Percentiles rank a stretch among this genome's conserved stretches.
Evolutionary conservation across 2,797 vertebrate genomes (phyloP).

Genomic region (Sebastes hubbsi): DNA sequence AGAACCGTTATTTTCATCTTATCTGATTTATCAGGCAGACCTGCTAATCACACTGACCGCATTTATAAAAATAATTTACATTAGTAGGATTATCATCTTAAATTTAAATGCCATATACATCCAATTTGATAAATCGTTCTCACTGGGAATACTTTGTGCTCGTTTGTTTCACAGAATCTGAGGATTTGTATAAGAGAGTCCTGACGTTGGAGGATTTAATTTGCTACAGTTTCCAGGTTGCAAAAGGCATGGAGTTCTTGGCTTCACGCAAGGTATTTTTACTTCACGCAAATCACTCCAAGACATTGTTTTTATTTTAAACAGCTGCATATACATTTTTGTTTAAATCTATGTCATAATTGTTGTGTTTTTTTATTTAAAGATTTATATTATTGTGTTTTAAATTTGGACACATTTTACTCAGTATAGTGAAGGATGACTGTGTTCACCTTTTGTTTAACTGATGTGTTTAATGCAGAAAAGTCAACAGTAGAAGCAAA

Average conservation of each 20-base stretch:
- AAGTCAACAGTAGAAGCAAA: not conserved
- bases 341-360: not conserved
- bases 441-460: not conserved
- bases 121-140: slow-evolving; percentile 8
- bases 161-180: slow-evolving; percentile 84
- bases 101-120: slow-evolving; percentile 6
- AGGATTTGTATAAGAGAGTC: slow-evolving; percentile 91
- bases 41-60: not conserved
- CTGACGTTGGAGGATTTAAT: slow-evolving; percentile 94
- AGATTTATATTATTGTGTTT: not conserved
- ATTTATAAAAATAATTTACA: not conserved
- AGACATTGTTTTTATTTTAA: not conserved
- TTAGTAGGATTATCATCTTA: slow-evolving; percentile 6
- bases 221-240: slow-evolving; percentile 96
- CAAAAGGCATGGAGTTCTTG: slow-evolving; percentile 97
- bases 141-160: slow-evolving; percentile 16
- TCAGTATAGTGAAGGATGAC: not conserved
- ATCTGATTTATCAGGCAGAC: slow-evolving; percentile 43
- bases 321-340: not conserved
- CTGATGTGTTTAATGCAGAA: not conserved
- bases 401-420: not conserved
- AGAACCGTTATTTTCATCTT: slow-evolving; percentile 17
- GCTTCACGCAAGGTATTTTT: slow-evolving; percentile 91
- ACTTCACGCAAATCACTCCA: not conserved
- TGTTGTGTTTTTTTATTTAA: not conserved